Evolutionary conservation across 2,797 vertebrate species (phyloP).

Genomic region (Phalloptychus januarius): DNA sequence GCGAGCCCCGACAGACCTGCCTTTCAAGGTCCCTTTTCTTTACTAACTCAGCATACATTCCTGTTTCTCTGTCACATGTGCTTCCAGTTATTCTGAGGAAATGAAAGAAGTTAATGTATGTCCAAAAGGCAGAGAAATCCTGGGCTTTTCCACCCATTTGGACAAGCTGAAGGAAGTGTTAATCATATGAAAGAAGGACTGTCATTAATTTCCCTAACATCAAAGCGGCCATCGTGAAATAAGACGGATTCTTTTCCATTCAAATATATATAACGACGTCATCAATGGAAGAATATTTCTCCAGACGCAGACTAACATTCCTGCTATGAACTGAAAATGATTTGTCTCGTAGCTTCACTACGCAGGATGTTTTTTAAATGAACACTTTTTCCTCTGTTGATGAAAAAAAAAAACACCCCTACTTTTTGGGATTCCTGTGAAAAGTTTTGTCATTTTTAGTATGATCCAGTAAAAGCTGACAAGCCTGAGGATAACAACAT

Average conservation of each 20-base stretch:
- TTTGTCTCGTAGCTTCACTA: neutral
- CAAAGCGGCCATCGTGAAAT: neutral
- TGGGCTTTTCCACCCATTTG: neutral
- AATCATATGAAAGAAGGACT: neutral
- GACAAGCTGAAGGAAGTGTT: neutral
- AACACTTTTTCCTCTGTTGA: neutral
- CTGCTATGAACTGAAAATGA: neutral
- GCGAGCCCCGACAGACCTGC: neutral
- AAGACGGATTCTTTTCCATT: neutral
- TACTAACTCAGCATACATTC: neutral
- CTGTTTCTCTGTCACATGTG: neutral
- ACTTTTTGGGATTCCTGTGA: neutral
- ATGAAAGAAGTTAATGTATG: neutral
- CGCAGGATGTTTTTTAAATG: neutral
- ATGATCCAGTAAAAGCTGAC: neutral
- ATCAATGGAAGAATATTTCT: neutral
- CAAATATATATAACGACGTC: neutral
- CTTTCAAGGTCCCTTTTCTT: constrained; percentile 1
- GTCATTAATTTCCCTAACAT: neutral
- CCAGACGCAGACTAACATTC: neutral
- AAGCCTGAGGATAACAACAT: neutral
- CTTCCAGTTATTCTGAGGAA: constrained; percentile 2
- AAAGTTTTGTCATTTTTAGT: neutral
- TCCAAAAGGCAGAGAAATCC: neutral
- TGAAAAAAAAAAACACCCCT: neutral